A percentile compares a stretch with the other conserved stretches of the same genome.
Evolutionary conservation across 1,140 invertebrate genomes (phyloP).

Genomic region (Hylaeus volcanicus): DNA sequence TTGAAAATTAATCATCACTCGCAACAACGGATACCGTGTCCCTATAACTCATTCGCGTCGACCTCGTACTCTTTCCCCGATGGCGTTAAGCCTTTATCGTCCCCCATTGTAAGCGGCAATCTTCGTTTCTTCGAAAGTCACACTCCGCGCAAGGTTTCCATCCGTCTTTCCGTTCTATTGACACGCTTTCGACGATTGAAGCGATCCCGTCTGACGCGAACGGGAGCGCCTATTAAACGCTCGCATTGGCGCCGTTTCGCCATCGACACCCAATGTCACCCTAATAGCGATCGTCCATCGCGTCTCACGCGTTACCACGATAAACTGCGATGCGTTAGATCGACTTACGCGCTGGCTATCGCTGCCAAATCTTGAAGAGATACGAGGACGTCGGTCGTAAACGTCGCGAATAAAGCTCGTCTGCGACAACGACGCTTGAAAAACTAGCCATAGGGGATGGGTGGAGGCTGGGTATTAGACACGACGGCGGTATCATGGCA

Average conservation of each 20-base stretch:
- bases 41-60: no score
- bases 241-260: neutral
- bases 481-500: slow-evolving; percentile 68
- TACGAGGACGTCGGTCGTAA: slow-evolving; percentile 36
- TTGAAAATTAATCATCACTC: no score
- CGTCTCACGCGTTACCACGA: neutral
- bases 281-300: neutral
- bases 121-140: no score
- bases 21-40: no score
- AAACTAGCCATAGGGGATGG: slow-evolving; percentile 3
- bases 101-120: neutral
- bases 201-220: neutral
- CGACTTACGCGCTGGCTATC: neutral
- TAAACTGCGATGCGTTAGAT: neutral
- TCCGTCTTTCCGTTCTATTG: slow-evolving; percentile 18
- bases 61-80: no score
- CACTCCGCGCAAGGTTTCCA: no score
- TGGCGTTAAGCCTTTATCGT: neutral
- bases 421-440: slow-evolving; percentile 37
- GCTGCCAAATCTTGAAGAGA: slow-evolving; percentile 48
- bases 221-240: slow-evolving; percentile 1
- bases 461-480: slow-evolving; percentile 50
- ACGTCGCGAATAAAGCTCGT: slow-evolving; percentile 36
- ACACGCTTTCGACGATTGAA: slow-evolving; percentile 20
- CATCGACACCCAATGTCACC: slow-evolving; percentile 24